Evolutionary conservation across 2,113 vertebrate genomes (phyloP).

Genomic region (Raja brachyura): DNA sequence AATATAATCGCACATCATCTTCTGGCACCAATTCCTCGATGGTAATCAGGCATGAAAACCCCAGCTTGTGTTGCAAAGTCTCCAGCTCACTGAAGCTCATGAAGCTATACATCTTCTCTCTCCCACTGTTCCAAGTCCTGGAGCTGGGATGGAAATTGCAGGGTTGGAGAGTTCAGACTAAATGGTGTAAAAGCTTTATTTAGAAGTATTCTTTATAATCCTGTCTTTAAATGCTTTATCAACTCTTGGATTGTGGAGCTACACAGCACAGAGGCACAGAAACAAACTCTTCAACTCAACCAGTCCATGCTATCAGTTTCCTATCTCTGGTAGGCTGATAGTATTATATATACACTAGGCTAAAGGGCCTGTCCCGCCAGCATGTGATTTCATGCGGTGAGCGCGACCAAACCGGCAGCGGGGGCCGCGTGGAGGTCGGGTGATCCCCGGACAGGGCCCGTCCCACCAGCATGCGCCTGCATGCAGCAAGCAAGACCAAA

Average conservation of each 20-base stretch:
- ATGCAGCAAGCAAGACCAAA: no score
- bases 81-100: not conserved
- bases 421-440: no score
- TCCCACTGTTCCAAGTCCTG: not conserved
- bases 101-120: not conserved
- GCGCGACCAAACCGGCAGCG: no score
- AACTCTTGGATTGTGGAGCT: not conserved
- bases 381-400: no score
- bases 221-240: not conserved
- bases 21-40: not conserved
- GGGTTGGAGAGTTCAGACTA: not conserved
- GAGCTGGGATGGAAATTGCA: not conserved
- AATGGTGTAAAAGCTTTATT: not conserved
- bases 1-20: not conserved
- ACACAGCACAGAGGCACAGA: no score
- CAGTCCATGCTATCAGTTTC: not conserved
- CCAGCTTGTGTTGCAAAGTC: not conserved
- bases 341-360: not conserved
- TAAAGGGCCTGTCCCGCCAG: no score
- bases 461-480: no score
- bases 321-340: not conserved
- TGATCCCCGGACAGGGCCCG: no score
- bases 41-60: not conserved
- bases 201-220: not conserved
- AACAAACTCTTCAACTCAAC: no score